Evolutionary conservation across 2,797 vertebrate species (phyloP), one percentile per base, ranked within the genome.

Genomic region (Smutsia temminckii): DNA sequence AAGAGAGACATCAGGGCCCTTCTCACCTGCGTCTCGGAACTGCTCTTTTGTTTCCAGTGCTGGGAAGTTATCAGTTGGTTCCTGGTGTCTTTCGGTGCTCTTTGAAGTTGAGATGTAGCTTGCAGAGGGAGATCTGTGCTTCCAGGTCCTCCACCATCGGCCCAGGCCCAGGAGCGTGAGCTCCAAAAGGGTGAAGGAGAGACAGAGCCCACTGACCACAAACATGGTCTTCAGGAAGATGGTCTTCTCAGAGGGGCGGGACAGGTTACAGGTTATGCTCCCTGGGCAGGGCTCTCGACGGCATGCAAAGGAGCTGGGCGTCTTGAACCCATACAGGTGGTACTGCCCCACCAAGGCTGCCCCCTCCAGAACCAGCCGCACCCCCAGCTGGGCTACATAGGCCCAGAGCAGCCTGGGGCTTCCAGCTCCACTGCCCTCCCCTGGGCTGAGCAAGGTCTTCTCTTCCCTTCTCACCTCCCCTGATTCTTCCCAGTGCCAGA

Each of bases 221-320:
- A 97, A 97, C 97, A 95, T 97, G 78, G 94, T 57, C 81, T 93
- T 97, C 1, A 97, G 81, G 74, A 97, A 88, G 85, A 96, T 53
- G 85, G 92, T 93, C 83, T 97, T 96, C 96, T 97, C 97, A 23
- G 95, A 94, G 0, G 97, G 88, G 23, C 96, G 96, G 6, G 97
- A 91, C 34, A 89, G 63, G 57, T 66, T 55, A 57, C 97, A 97
- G 72, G 53, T 96, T 20, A 87, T 83, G 25, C 97, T 97, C 1
- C 95, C 94, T 1, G 92, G 94, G 42, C 97, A 97, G 51, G 97
- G 95, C 23, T 97, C 96, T 64, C 46, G 95, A 7, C 97, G 97
- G 66, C 97, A 97, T 1, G 42, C 17, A 61, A 96, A 75, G 49
- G 96, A 95, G 32, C 63, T 75, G 14, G 95, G 95, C 55, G 96